These are phyloP conservation scores for Amblyjoppa proteus DNA, from an alignment of 2,888 invertebrate genomes.

Conservation along the genomic window DNA sequence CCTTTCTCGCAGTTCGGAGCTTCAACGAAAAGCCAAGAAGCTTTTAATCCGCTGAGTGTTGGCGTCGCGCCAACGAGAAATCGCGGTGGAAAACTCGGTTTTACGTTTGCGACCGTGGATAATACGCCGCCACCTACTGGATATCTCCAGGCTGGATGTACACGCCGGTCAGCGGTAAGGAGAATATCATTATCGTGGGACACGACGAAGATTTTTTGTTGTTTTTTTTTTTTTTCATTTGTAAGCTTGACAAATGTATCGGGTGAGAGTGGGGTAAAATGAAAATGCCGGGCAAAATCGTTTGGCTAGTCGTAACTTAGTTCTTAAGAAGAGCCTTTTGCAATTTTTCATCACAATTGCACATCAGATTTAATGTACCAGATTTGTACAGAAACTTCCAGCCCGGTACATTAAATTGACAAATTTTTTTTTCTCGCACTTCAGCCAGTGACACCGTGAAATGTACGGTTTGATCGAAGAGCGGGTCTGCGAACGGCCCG, in stretches of 20 bases:
- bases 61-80: constrained; percentile 79
- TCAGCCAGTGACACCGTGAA: neutral
- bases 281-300: too few species aligned
- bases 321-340: too few species aligned
- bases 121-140: constrained; percentile 56
- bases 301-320: too few species aligned
- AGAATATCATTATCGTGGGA: constrained; percentile 78
- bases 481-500: constrained; percentile 10
- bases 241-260: neutral
- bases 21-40: constrained; percentile 76
- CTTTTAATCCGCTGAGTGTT: constrained; percentile 82
- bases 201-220: neutral
- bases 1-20: constrained; percentile 41
- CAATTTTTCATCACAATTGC: too few species aligned
- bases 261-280: too few species aligned
- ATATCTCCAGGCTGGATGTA: constrained; percentile 40
- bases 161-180: constrained; percentile 78
- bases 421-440: neutral
- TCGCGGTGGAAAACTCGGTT: constrained; percentile 67
- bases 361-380: too few species aligned
- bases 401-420: too few species aligned
- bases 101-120: constrained; percentile 64
- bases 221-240: neutral
- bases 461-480: neutral
- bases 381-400: too few species aligned